A percentile compares a stretch with the other conserved stretches of the same genome.
These are phyloP conservation scores for Campaea margaritaria DNA, from an alignment of 2,888 invertebrate genomes.

Conservation along the genomic window DNA sequence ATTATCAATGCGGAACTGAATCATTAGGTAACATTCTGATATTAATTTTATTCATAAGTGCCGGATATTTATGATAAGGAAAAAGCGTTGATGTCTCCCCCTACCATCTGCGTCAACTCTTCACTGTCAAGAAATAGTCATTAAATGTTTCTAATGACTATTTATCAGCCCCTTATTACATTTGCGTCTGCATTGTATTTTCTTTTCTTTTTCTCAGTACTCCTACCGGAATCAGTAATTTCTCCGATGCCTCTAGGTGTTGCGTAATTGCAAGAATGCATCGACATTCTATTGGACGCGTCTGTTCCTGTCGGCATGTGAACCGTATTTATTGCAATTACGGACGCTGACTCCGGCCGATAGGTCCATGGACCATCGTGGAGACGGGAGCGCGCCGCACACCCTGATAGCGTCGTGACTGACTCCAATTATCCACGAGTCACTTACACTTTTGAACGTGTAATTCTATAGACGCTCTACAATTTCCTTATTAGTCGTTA, in stretches of 20 bases:
- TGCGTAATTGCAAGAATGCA: conserved; percentile 71
- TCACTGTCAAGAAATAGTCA: too few species aligned
- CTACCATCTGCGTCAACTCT: too few species aligned
- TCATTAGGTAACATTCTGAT: too few species aligned
- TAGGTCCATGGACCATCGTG: conserved; percentile 51
- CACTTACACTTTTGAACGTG: conserved; percentile 54
- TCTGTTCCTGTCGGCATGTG: conserved; percentile 71
- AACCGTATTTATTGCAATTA: conserved; percentile 80
- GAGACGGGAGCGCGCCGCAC: conserved; percentile 58
- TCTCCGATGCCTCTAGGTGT: conserved; percentile 53
- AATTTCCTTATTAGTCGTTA: conserved; percentile 40
- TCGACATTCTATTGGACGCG: conserved; percentile 58
- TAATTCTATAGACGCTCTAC: conserved; percentile 32
- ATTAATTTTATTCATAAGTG: too few species aligned
- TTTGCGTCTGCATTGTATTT: neutral
- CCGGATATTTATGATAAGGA: too few species aligned
- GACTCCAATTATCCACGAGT: conserved; percentile 59
- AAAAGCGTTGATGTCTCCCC: too few species aligned
- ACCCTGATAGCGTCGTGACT: conserved; percentile 59
- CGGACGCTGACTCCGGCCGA: conserved; percentile 60
- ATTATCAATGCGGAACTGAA: neutral
- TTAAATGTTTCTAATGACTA: too few species aligned
- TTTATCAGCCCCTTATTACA: neutral
- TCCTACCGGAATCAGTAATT: conserved; percentile 45
- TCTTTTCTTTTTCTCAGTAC: conserved; percentile 12